Conservation (phyloP, 2,797 vertebrate genomes). For the Enteromius trimaculatus region DNA sequence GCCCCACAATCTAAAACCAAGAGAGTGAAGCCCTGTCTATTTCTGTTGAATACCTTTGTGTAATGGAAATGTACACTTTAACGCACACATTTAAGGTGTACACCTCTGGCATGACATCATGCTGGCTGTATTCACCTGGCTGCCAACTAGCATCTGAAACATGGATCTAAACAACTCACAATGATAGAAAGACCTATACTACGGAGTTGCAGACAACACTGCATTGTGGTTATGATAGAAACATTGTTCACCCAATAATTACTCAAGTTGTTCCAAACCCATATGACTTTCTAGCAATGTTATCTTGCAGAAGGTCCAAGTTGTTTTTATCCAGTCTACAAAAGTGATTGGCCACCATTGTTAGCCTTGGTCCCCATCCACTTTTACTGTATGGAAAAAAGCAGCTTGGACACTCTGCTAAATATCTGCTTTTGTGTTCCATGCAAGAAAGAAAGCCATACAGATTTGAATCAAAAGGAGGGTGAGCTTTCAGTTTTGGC, state of each 20-base stretch:
- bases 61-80: slow-evolving; percentile 29
- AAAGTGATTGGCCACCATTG: neutral
- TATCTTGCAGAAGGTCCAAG: neutral
- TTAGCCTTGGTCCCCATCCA: neutral
- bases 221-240: neutral
- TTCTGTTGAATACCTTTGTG: slow-evolving; percentile 20
- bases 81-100: slow-evolving; percentile 14
- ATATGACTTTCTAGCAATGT: neutral
- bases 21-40: neutral
- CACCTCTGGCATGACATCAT: neutral
- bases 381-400: neutral
- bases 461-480: neutral
- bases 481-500: neutral
- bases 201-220: neutral
- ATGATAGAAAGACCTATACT: neutral
- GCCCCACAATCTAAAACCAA: slow-evolving; percentile 3
- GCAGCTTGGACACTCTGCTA: neutral
- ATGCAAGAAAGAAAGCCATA: neutral
- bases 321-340: neutral
- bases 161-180: slow-evolving; percentile 1
- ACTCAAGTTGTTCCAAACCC: neutral
- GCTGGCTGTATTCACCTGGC: neutral
- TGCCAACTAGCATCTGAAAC: slow-evolving; percentile 7
- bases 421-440: neutral
- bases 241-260: neutral